Percentiles rank a stretch among this genome's conserved stretches.
phyloP scores from a whole-genome alignment of 2,113 vertebrate species.

The Psilopsiagon aymara region DNA sequence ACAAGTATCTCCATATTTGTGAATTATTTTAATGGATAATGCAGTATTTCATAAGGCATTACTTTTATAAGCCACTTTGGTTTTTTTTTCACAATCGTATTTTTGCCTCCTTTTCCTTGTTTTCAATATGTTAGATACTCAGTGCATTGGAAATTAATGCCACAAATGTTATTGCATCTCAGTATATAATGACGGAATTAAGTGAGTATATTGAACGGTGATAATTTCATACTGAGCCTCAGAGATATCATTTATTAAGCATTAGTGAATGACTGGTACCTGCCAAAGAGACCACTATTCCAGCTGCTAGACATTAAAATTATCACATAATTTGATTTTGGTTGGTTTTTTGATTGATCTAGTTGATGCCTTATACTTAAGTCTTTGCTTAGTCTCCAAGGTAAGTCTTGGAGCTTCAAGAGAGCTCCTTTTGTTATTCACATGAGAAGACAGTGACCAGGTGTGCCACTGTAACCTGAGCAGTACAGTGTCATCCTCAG shows the following conservation, averaged over 20 bases:
- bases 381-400: not conserved
- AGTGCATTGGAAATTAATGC: not conserved
- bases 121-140: not conserved
- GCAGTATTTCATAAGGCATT: not conserved
- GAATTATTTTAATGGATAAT: not conserved
- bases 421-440: not conserved
- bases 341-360: not conserved
- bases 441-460: not conserved
- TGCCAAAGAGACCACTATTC: not conserved
- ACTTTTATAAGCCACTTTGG: not conserved
- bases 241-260: not conserved
- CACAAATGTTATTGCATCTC: not conserved
- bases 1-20: not conserved
- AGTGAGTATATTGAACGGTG: not conserved
- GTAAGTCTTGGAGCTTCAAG: not conserved
- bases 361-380: not conserved
- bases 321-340: not conserved
- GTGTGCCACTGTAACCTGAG: not conserved
- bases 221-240: not conserved
- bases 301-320: not conserved
- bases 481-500: not conserved
- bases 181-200: not conserved
- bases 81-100: not conserved
- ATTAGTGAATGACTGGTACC: not conserved
- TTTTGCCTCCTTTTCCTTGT: not conserved